Percentiles rank a stretch among this genome's conserved stretches.
phyloP scores from a whole-genome alignment of 1,140 invertebrate species.

The Scaptomyza pallida region DNA sequence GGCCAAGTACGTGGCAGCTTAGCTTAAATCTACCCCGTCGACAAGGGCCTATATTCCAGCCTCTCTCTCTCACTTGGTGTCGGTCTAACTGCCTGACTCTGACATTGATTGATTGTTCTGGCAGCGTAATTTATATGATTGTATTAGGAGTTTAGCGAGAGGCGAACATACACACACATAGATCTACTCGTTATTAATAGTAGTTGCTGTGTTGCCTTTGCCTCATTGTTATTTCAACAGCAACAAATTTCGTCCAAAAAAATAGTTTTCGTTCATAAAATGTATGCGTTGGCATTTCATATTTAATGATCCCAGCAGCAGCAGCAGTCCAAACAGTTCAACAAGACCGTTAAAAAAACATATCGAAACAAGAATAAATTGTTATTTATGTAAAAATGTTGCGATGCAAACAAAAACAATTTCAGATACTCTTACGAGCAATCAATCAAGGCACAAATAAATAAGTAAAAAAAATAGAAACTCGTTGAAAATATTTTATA shows the following conservation, averaged over 20 bases:
- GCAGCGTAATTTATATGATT: conserved; percentile 79
- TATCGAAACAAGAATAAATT: conserved; percentile 5
- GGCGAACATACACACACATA: background rate
- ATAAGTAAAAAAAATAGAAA: too few relatives aligned
- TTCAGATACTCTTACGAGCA: background rate
- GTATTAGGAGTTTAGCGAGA: conserved; percentile 56
- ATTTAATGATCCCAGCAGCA: conserved; percentile 59
- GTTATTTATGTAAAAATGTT: conserved; percentile 9
- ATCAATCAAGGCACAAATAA: background rate
- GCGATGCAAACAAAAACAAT: background rate
- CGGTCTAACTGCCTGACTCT: conserved; percentile 63
- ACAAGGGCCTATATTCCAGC: conserved; percentile 25
- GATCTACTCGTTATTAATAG: conserved; percentile 68
- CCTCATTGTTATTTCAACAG: conserved; percentile 73
- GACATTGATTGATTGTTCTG: conserved; percentile 78
- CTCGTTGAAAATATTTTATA: too few relatives aligned
- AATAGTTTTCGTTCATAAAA: conserved; percentile 65
- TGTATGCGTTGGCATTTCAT: conserved; percentile 64
- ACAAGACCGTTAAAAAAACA: conserved; percentile 35
- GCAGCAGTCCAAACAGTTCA: conserved; percentile 5
- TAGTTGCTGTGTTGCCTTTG: conserved; percentile 26
- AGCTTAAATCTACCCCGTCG: conserved; percentile 68
- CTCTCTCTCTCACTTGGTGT: background rate
- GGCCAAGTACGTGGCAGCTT: conserved; percentile 78
- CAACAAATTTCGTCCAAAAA: conserved; percentile 52